Percentiles rank a stretch among this genome's conserved stretches.
Conservation (phyloP, 2,888 invertebrate species). For the Caenorhabditis wallacei region DNA sequence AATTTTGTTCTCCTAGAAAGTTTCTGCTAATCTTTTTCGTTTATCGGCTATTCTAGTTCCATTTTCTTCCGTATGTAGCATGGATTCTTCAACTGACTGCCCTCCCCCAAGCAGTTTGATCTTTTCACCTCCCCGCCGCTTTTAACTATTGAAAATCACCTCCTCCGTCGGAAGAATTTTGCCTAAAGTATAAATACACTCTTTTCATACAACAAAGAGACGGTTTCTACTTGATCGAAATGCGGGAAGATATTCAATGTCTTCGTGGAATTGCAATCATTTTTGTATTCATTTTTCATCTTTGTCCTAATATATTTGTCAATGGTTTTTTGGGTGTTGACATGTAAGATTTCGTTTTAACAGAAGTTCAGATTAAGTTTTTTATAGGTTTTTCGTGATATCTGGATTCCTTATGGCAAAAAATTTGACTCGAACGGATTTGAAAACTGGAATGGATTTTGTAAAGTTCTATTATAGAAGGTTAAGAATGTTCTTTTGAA, state of each 20-base stretch:
- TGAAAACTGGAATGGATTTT: constrained; percentile 2
- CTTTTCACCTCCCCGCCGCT: background rate
- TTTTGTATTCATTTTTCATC: constrained; percentile 47
- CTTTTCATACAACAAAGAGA: background rate
- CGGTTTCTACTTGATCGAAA: background rate
- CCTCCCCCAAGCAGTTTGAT: background rate
- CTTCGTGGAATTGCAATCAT: constrained; percentile 54
- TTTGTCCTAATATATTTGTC: constrained; percentile 40
- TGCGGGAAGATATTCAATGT: constrained; percentile 50
- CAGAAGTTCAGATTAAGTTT: background rate
- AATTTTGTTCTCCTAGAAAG: too few species aligned
- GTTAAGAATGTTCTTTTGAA: background rate
- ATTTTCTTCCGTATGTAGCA: background rate
- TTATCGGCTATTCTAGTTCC: background rate
- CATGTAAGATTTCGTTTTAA: constrained; percentile 23
- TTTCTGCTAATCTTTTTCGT: background rate
- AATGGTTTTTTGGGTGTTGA: constrained; percentile 65
- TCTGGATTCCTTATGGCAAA: constrained; percentile 60
- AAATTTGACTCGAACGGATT: constrained; percentile 5
- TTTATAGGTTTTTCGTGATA: constrained; percentile 61
- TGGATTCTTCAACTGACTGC: background rate
- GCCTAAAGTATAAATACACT: background rate
- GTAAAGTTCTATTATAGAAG: constrained; percentile 31
- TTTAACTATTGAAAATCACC: background rate
- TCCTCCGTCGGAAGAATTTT: background rate